Base-by-base conservation (phyloP, 2,797 vertebrate genomes). In the Malurus splendens region DNA sequence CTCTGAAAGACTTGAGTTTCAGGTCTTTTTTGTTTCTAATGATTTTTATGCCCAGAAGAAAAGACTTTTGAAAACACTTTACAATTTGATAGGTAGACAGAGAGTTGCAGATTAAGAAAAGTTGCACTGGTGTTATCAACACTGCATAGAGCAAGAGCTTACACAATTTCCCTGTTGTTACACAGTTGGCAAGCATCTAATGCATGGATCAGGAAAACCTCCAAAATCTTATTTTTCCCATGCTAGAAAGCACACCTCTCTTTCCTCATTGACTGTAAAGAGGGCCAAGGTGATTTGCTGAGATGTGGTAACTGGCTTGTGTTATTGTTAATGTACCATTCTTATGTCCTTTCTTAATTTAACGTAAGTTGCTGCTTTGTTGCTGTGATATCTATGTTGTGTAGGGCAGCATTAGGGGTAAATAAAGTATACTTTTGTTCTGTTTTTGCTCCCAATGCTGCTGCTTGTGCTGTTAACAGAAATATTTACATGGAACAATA, bases 151-250 rank as follows among this genome's bases (percentile, higher is more conserved):
- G 12, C 13, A 68, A 32, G n/a, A 42, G 12, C 68, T 68, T 52
- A 14, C 17, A 27, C 24, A 41, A n/a, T 25, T 52, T 50, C n/a
- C 11, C 12, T 55, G 5, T 30, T 45, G 2, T 67, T 74, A 33
- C 2, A 32, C 14, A 38, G 12, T 8, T 80, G 42, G 13, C 33
- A 80, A 57, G 2, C 9, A 32, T 71, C 30, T 67, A 52, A 38
- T 27, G 4, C 11, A 13, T 5, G 8, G 6, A 7, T 41, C 27
- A 10, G 7, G 9, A 61, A 86, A 81, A 67, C 2, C 36, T 67
- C 14, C 4, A 44, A 59, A 44, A 36, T 6, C 0, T 12, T 12
- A 1, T 32, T 59, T 74, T 76, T 38, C 3, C 12, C 1, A 0
- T 54, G 19, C 13, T 75, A 59, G 27, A 72, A 88, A 90, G 41